Base-by-base conservation (phyloP, 2,113 vertebrate genomes). In the Callopanchax toddi region DNA sequence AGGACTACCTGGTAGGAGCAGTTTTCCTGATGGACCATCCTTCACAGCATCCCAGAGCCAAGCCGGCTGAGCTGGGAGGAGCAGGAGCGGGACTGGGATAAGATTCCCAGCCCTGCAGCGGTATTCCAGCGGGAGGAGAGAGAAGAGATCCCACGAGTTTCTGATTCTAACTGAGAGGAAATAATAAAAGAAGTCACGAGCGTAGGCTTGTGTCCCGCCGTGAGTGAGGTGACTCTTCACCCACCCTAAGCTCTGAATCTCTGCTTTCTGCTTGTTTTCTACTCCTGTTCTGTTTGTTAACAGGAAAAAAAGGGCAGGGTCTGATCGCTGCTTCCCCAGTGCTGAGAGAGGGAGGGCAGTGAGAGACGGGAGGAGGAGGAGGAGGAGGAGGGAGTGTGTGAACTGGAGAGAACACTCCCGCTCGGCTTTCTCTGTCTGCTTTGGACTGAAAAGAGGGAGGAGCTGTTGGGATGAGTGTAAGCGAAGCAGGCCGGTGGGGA, bases 11-110 rank as follows among this genome's bases (percentile, higher is more conserved):
- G 94, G 84, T 98, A 94, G 40, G 94, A 91, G 86, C 94, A 96
- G 90, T 93, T 96, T 68, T 98, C 96, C 94, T 97, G 96, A 86
- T 96, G 96, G 53, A 96, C 96, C 96, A 97, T 95, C 92, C 77
- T 91, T 96, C 95, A 94, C 90, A 84, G 93, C 91, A 95, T 96
- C 94, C 92, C 95, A 93, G 78, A 93, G 89, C 64, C 11, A 83
- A 83, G 87, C 75, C 78, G 85, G 89, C 88, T 72, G 68, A 57
- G 76, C 57, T 67, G 54, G 72, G 79, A 78, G 54, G 64, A 80
- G 63, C 49, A 62, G 67, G 49, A 81, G 72, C 0, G 16, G 71
- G 49, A 81, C 66, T 53, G 82, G 68, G 85, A 79, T 17, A 57
- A 49, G 66, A 72, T 82, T 86, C 81, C 83, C 85, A 87, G 75